Percentiles rank a stretch among this genome's conserved stretches.
These are phyloP conservation scores for Bursaphelenchus okinawaensis DNA, from an alignment of 2,888 invertebrate genomes.

Conservation along the genomic window DNA sequence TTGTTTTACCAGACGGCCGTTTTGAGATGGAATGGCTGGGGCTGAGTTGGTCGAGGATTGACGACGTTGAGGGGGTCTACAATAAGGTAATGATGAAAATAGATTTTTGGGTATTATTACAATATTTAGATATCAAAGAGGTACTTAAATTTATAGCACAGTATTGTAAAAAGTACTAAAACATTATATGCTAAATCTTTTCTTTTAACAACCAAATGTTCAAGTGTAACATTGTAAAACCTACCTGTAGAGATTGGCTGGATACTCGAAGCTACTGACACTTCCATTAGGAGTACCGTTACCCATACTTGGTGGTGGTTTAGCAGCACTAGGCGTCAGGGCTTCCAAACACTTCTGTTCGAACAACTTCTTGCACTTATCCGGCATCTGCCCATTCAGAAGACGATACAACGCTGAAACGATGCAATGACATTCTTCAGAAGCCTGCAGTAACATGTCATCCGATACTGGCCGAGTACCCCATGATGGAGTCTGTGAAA, in stretches of 20 bases:
- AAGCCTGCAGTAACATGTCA: slow-evolving; percentile 46
- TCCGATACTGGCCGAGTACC: slow-evolving; percentile 50
- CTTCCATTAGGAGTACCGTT: slow-evolving; percentile 21
- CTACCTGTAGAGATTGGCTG: slow-evolving; percentile 8
- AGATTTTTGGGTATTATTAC: no score
- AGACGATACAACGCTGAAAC: slow-evolving; percentile 48
- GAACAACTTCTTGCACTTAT: slow-evolving; percentile 44
- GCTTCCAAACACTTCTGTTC: slow-evolving; percentile 44
- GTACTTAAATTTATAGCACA: neutral
- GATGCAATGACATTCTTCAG: slow-evolving; percentile 52
- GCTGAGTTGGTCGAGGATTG: slow-evolving; percentile 10
- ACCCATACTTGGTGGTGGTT: slow-evolving; percentile 42
- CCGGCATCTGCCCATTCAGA: slow-evolving; percentile 47
- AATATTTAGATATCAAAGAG: neutral
- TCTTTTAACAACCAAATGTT: no score
- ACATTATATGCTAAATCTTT: no score
- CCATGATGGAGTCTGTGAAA: slow-evolving; percentile 51
- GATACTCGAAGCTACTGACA: slow-evolving; percentile 2
- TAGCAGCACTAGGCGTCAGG: slow-evolving; percentile 41
- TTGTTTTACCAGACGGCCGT: slow-evolving; percentile 13
- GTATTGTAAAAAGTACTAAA: neutral
- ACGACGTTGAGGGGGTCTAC: slow-evolving; percentile 9
- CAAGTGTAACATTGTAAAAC: no score
- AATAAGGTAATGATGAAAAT: neutral
- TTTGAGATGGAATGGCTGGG: slow-evolving; percentile 13